phyloP scores from a whole-genome alignment of 2,113 vertebrate genomes.

The Scartelaos histophorus region DNA sequence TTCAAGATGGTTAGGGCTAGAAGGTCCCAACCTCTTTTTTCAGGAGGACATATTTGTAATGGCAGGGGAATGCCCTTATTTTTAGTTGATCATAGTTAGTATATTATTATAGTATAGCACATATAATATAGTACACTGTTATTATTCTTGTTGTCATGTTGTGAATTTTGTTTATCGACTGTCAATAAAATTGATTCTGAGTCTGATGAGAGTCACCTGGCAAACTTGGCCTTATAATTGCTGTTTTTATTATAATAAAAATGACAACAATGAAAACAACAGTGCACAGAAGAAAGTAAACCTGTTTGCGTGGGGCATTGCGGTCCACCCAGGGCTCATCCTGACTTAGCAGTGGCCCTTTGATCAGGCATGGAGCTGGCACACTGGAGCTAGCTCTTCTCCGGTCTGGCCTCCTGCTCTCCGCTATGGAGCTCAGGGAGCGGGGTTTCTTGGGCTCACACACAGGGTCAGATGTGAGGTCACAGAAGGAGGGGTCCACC shows the following conservation, averaged over 20 bases:
- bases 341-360: slow-evolving; percentile 32
- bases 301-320: slow-evolving; percentile 84
- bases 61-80: no score
- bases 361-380: neutral
- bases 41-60: no score
- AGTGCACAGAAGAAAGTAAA: slow-evolving; percentile 39
- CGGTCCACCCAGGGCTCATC: slow-evolving; percentile 89
- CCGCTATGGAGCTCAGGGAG: slow-evolving; percentile 36
- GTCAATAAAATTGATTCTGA: no score
- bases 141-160: no score
- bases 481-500: slow-evolving; percentile 83
- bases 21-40: neutral
- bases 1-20: neutral
- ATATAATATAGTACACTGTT: no score
- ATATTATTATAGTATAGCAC: no score
- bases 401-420: slow-evolving; percentile 60
- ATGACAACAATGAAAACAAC: neutral
- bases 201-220: no score
- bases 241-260: no score
- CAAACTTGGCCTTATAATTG: no score
- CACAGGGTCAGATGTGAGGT: slow-evolving; percentile 63
- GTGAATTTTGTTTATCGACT: no score
- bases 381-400: slow-evolving; percentile 79
- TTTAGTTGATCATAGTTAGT: no score
- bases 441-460: slow-evolving; percentile 44